A percentile compares a stretch with the other conserved stretches of the same genome.
Evolutionary conservation across 2,113 vertebrate genomes (phyloP).

Genomic region (Phycodurus eques): DNA sequence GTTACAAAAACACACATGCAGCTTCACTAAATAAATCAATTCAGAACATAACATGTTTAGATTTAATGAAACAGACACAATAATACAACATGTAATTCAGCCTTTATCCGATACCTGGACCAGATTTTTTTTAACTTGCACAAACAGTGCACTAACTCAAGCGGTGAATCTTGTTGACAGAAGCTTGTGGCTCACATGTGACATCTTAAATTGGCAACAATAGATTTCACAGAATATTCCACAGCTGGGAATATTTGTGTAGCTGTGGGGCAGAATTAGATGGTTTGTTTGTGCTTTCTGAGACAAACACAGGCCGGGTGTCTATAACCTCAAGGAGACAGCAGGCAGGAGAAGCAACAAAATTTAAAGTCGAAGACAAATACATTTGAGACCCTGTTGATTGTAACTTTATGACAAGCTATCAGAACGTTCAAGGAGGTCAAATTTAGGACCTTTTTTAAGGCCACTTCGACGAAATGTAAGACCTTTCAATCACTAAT

Average conservation of each 20-base stretch:
- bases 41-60: slow-evolving; percentile 35
- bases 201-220: slow-evolving; percentile 55
- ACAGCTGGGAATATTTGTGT: slow-evolving; percentile 45
- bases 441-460: too few relatives aligned
- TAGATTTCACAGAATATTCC: slow-evolving; percentile 63
- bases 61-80: background rate
- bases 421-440: too few relatives aligned
- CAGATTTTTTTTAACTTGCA: slow-evolving; percentile 18
- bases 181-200: slow-evolving; percentile 41
- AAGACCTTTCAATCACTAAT: too few relatives aligned
- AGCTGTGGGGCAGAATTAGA: slow-evolving; percentile 55
- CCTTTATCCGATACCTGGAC: slow-evolving; percentile 40
- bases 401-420: too few relatives aligned
- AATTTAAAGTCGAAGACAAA: too few relatives aligned
- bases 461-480: too few relatives aligned
- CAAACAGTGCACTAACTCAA: slow-evolving; percentile 10
- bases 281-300: slow-evolving; percentile 53
- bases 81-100: background rate
- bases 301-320: slow-evolving; percentile 30
- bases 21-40: slow-evolving; percentile 12
- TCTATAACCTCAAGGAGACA: slow-evolving; percentile 27
- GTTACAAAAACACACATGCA: slow-evolving; percentile 15
- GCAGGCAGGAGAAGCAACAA: slow-evolving; percentile 11
- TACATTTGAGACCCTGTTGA: too few relatives aligned
- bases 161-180: slow-evolving; percentile 10